Evolutionary conservation across 2,888 invertebrate species (phyloP).

Genomic region (Macrophya annulata): DNA sequence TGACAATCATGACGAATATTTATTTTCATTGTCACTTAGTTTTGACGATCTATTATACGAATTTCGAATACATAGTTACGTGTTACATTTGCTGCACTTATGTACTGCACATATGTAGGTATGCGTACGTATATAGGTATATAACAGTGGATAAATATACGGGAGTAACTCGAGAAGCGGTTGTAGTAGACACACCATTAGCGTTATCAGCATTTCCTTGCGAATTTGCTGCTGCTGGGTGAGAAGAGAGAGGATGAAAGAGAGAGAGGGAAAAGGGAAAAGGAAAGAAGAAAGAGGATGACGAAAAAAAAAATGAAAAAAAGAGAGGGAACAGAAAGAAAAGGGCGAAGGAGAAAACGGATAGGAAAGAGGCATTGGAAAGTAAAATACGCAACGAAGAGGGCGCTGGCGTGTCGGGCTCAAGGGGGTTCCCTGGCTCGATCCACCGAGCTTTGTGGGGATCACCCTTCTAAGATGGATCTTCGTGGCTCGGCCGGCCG

Average conservation of each 20-base stretch:
- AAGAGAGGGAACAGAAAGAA: conserved; percentile 13
- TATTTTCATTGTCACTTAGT: conserved; percentile 2
- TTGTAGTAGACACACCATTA: conserved; percentile 3
- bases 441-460: conserved; percentile 56
- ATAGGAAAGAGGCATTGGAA: conserved; percentile 26
- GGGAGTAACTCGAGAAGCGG: conserved; percentile 9
- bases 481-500: conserved; percentile 57
- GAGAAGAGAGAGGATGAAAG: background rate
- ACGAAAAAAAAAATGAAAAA: background rate
- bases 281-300: background rate
- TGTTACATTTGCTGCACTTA: background rate
- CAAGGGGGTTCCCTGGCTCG: conserved; percentile 50
- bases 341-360: conserved; percentile 37
- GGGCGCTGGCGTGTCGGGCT: conserved; percentile 53
- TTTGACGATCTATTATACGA: background rate
- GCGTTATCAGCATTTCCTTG: conserved; percentile 44
- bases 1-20: background rate
- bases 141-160: conserved; percentile 21
- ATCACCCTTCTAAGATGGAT: conserved; percentile 60
- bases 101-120: background rate
- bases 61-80: background rate
- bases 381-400: conserved; percentile 43
- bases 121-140: background rate
- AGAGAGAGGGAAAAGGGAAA: background rate
- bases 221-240: conserved; percentile 46